phyloP scores from a whole-genome alignment of 2,113 vertebrate genomes.

The Paracanthobrama guichenoti region DNA sequence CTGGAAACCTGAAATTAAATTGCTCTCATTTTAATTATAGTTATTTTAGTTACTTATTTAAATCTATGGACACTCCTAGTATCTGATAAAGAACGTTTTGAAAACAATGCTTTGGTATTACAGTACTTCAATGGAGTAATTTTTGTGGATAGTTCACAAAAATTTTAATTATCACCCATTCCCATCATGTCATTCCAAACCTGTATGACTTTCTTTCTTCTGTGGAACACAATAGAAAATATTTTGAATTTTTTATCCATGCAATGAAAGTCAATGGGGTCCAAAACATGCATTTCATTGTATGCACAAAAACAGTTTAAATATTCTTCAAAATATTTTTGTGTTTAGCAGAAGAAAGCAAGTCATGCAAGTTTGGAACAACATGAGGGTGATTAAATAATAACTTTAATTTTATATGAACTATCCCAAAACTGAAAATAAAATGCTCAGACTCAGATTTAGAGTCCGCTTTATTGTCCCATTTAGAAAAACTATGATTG shows the following conservation, averaged over 20 bases:
- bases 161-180: neutral
- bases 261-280: too few relatives aligned
- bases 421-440: neutral
- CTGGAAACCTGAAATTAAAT: neutral
- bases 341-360: neutral
- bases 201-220: neutral
- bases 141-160: neutral
- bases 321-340: neutral
- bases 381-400: neutral
- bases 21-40: neutral
- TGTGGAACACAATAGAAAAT: neutral
- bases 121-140: too few relatives aligned
- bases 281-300: neutral
- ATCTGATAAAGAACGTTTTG: neutral
- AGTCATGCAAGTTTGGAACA: neutral
- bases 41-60: neutral
- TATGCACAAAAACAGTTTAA: neutral
- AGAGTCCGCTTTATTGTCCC: neutral
- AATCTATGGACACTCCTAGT: neutral
- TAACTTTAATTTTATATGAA: neutral
- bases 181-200: neutral
- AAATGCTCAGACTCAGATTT: neutral
- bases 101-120: neutral
- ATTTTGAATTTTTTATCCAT: too few relatives aligned
- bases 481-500: neutral